Percentiles rank a stretch among this genome's conserved stretches.
phyloP scores from a whole-genome alignment of 2,797 vertebrate species.

The Crotalus adamanteus region DNA sequence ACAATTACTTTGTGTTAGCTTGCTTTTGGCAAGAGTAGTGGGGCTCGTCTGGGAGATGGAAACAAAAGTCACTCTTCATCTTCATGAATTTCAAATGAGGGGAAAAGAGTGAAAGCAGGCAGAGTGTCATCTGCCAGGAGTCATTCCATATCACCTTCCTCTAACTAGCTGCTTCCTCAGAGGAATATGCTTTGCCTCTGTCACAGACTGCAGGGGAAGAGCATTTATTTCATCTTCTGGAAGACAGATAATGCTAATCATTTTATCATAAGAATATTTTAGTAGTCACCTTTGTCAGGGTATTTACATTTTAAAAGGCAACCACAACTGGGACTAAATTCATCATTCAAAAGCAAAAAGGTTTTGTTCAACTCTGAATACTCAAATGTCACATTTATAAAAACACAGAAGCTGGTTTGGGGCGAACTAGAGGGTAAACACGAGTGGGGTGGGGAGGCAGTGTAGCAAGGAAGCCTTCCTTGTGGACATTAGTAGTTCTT shows the following conservation, averaged over 20 bases:
- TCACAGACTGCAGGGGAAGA: constrained; percentile 18
- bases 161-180: constrained; percentile 46
- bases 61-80: constrained; percentile 71
- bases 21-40: constrained; percentile 71
- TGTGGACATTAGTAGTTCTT: background rate
- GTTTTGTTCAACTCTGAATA: background rate
- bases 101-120: constrained; percentile 10
- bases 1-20: constrained; percentile 70
- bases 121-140: constrained; percentile 51
- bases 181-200: constrained; percentile 23
- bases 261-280: constrained; percentile 22
- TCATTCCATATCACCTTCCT: constrained; percentile 55
- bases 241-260: constrained; percentile 15
- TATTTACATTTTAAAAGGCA: constrained; percentile 33
- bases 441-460: background rate
- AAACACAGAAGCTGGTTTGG: background rate
- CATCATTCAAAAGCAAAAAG: constrained; percentile 7
- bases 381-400: constrained; percentile 1
- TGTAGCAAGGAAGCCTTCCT: background rate
- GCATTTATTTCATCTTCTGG: background rate
- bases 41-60: constrained; percentile 63
- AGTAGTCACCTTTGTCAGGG: constrained; percentile 7
- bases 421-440: background rate
- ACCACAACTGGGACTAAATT: constrained; percentile 7
- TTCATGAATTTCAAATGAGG: constrained; percentile 73